Evolutionary conservation across 2,113 vertebrate species (phyloP).

Genomic region (Phalacrocorax brasilianus): DNA sequence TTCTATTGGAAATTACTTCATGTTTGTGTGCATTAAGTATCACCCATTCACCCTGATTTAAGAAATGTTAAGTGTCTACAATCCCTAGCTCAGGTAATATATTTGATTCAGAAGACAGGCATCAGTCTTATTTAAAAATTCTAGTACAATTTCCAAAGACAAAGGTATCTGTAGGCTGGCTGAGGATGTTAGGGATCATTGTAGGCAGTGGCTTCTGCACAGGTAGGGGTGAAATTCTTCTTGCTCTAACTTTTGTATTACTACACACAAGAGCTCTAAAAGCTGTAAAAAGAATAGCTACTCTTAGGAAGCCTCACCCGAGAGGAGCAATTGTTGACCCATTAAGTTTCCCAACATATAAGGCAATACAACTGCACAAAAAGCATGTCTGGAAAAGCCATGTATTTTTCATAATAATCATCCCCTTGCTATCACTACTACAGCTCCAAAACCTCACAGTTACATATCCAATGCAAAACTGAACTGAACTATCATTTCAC

Average conservation of each 20-base stretch:
- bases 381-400: neutral
- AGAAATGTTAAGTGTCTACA: neutral
- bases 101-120: neutral
- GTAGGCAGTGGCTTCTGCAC: neutral
- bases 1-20: neutral
- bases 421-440: neutral
- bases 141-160: neutral
- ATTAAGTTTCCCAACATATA: neutral
- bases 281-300: neutral
- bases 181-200: neutral
- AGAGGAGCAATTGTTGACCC: neutral
- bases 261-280: neutral
- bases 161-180: neutral
- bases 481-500: neutral
- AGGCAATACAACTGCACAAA: neutral
- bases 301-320: neutral
- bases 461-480: neutral
- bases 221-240: neutral
- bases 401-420: neutral
- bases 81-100: neutral
- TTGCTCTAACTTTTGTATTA: neutral
- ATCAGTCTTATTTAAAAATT: neutral
- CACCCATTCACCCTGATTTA: neutral
- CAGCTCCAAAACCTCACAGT: neutral
- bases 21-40: neutral